These are phyloP conservation scores for Tipula unca DNA, from an alignment of 2,888 invertebrate species.

Conservation along the genomic window DNA sequence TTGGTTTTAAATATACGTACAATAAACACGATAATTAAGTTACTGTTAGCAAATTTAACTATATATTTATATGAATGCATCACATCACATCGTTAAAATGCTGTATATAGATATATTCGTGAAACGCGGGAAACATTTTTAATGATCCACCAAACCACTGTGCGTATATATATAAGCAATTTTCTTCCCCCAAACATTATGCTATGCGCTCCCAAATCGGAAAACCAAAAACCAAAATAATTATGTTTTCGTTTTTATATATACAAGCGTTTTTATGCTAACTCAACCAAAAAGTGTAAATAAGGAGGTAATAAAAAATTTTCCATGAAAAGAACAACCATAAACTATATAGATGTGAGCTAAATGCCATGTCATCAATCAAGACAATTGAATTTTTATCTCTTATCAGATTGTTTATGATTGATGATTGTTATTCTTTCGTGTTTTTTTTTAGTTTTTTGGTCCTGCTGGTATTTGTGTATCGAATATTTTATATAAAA, in stretches of 20 bases:
- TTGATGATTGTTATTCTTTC: slow-evolving; percentile 18
- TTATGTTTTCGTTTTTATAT: not conserved
- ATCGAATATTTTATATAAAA: not conserved
- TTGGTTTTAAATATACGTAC: not conserved
- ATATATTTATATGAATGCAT: not conserved
- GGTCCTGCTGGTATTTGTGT: not conserved
- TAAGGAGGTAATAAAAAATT: not conserved
- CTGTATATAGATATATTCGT: not conserved
- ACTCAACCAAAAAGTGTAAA: not conserved
- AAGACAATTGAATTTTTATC: slow-evolving; percentile 21
- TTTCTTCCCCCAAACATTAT: not conserved
- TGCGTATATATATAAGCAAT: not conserved
- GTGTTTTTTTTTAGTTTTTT: not conserved
- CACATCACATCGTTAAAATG: not conserved
- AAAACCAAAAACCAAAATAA: slow-evolving; percentile 1
- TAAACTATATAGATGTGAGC: not conserved
- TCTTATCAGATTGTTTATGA: slow-evolving; percentile 21
- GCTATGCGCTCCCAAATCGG: not conserved
- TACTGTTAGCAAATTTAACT: not conserved
- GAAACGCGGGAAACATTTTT: not conserved
- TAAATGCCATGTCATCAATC: slow-evolving; percentile 20
- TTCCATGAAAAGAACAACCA: not conserved
- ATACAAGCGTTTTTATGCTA: not conserved
- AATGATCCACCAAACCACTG: not conserved
- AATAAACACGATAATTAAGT: slow-evolving; percentile 8